Evolutionary conservation across 2,888 invertebrate species (phyloP), one percentile per base, ranked within the genome.

Genomic region (Toxonevra muliebris): DNA sequence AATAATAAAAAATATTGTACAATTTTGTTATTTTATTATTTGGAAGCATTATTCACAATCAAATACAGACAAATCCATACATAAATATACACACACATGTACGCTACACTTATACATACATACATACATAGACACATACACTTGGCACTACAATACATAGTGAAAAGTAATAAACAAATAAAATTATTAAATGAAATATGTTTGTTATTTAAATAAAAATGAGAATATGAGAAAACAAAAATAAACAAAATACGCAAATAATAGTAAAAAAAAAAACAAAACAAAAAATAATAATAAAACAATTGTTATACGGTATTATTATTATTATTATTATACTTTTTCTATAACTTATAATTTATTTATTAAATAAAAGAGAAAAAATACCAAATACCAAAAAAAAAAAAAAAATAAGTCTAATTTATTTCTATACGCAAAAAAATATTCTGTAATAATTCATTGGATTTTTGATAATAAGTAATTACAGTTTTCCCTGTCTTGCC

Each of bases 301-400:
- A 80, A 82, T 82, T 82, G 82, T 82, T 82, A 82, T 82, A 82
- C 82, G 80, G 82, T 81, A 82, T 81, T 81, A 81, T 79, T 30
- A 30, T 30, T 30, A 30, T 30, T 30, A 30, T 30, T 80, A 80
- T 82, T 82, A 82, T 82, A 82, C 82, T 82, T 82, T 81, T 82
- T 82, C 82, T 82, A 82, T 82, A 80, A 80, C 77, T 82, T 82
- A 82, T 82, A 78, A 82, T 82, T 82, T 80, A 79, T 78, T 79
- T 79, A 82, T 79, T 80, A 79, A 74, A 79, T 73, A 74, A 74
- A 72, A 71, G 71, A 73, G 63, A 70, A 73, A 73, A 71, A 69
- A 66, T 70, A 71, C 70, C 65, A 68, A 75, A 69, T 69, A 74
- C 41, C 50, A 68, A 70, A 75, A 69, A 74, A 73, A 77, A 74